Evolutionary conservation across 37 sponge, comb jelly and placozoan genomes (phyloP).

Genomic region (Theonella swinhoei): DNA sequence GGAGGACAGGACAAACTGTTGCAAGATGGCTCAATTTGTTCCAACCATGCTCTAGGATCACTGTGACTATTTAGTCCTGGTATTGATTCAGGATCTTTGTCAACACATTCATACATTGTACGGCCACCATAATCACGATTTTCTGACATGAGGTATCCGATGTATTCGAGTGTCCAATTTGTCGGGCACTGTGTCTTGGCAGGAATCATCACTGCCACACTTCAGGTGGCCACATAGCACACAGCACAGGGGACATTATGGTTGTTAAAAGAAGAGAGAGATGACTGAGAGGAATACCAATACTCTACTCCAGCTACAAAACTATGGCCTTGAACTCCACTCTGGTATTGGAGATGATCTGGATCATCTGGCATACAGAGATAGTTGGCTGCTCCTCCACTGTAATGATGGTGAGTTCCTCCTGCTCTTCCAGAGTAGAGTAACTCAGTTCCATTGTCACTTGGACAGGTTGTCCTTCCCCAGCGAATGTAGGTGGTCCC

Average conservation of each 20-base stretch:
- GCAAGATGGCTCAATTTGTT: no score
- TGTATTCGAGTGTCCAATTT: not conserved
- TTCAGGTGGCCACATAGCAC: not conserved
- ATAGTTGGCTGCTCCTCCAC: slow-evolving; percentile 15
- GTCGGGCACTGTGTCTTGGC: not conserved
- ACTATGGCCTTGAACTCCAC: slow-evolving; percentile 1
- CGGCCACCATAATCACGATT: not conserved
- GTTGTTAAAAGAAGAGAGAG: no score
- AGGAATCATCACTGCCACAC: not conserved
- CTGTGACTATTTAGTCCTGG: no score
- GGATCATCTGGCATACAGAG: slow-evolving; percentile 21
- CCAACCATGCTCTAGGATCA: no score
- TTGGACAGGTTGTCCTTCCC: slow-evolving; percentile 30
- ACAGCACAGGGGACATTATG: not conserved
- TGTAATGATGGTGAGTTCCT: not conserved
- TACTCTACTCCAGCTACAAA: not conserved
- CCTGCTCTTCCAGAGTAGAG: slow-evolving; percentile 26
- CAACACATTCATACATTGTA: not conserved
- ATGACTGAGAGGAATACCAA: no score
- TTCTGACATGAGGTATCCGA: not conserved
- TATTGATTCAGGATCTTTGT: no score
- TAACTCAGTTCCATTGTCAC: not conserved
- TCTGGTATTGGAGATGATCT: not conserved
- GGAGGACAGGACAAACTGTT: no score
- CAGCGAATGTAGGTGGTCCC: slow-evolving; percentile 26